Conservation (phyloP, 1,140 invertebrate genomes). For the Saxidomus purpurata region DNA sequence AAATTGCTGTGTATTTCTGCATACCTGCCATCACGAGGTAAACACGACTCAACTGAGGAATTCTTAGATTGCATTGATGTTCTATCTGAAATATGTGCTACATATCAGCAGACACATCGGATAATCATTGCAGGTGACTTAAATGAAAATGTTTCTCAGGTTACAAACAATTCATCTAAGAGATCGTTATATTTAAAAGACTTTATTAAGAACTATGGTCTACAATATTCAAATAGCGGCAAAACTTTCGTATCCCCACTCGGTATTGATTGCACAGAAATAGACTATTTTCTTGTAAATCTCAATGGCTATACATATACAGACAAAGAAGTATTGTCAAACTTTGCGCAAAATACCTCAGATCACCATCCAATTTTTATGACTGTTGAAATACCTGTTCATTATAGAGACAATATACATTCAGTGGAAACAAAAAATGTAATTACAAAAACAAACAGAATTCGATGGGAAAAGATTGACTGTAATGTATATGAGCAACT, state of each 20-base stretch:
- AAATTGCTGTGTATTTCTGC: background rate
- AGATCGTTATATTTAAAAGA: background rate
- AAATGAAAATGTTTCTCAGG: background rate
- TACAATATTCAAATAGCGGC: background rate
- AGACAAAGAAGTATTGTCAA: background rate
- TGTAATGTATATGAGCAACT: background rate
- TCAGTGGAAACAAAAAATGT: background rate
- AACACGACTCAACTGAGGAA: background rate
- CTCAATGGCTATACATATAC: too few species aligned
- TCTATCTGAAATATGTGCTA: background rate
- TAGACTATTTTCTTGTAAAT: constrained; percentile 17
- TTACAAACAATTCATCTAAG: background rate
- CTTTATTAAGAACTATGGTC: background rate
- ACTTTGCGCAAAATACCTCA: background rate
- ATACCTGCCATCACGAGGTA: background rate
- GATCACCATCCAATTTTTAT: background rate
- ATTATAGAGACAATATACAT: background rate
- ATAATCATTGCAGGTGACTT: constrained; percentile 28
- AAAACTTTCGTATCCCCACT: background rate
- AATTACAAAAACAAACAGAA: background rate
- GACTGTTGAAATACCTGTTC: background rate
- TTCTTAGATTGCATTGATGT: background rate
- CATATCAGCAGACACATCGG: background rate
- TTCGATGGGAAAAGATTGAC: background rate
- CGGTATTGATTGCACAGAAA: background rate